Percentiles rank a stretch among this genome's conserved stretches.
These are phyloP conservation scores for Cotesia typhae DNA, from an alignment of 1,140 invertebrate species.

Conservation along the genomic window DNA sequence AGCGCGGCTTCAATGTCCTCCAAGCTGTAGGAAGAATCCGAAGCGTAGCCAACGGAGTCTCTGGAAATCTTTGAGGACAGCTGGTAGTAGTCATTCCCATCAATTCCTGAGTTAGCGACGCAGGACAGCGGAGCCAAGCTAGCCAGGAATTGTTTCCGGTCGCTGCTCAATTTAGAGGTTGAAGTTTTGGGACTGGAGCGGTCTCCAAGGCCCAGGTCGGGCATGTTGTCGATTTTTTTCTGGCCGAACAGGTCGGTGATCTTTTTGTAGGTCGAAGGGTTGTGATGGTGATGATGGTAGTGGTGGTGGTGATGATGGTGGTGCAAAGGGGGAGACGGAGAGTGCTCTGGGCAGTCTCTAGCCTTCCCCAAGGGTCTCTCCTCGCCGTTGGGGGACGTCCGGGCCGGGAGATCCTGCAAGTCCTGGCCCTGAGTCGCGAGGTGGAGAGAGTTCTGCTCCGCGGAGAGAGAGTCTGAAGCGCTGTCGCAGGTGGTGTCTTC, in stretches of 20 bases:
- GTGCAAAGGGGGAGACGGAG: constrained; percentile 26
- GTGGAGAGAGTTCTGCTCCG: constrained; percentile 26
- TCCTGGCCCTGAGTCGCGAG: constrained; percentile 24
- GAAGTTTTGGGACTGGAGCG: constrained; percentile 29
- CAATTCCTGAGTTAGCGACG: constrained; percentile 70
- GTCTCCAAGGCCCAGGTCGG: constrained; percentile 70
- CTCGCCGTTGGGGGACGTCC: constrained; percentile 56
- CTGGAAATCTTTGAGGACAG: constrained; percentile 68
- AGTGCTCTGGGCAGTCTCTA: constrained; percentile 33
- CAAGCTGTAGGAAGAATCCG: constrained; percentile 71
- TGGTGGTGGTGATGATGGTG: constrained; percentile 49
- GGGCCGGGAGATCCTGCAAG: constrained; percentile 41
- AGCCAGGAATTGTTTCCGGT: constrained; percentile 77
- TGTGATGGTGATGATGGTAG: constrained; percentile 46
- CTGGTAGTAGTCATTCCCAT: constrained; percentile 75
- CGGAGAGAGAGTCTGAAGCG: constrained; percentile 35
- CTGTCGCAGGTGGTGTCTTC: constrained; percentile 56
- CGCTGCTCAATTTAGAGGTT: constrained; percentile 44
- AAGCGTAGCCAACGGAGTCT: constrained; percentile 63
- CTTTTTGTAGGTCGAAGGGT: constrained; percentile 72
- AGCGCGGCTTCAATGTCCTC: constrained; percentile 74
- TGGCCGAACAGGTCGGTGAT: constrained; percentile 73
- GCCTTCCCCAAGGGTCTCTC: constrained; percentile 45
- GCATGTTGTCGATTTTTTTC: constrained; percentile 57
- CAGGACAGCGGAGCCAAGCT: constrained; percentile 79